Evolutionary conservation across 1,140 invertebrate species (phyloP).

Genomic region (Temnothorax nylanderi): DNA sequence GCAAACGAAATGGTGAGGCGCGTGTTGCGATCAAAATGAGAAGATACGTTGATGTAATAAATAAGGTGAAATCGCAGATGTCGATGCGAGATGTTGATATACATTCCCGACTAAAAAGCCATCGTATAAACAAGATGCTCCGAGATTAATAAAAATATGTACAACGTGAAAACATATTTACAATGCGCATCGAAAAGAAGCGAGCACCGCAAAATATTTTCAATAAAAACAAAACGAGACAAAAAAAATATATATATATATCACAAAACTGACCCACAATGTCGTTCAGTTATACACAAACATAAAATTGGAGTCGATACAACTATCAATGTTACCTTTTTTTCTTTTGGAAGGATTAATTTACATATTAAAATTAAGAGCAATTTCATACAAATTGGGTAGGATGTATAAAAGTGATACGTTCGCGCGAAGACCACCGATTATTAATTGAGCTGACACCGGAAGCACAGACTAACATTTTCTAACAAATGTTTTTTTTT

Average conservation of each 20-base stretch:
- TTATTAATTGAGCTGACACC: constrained; percentile 56
- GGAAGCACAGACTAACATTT: constrained; percentile 62
- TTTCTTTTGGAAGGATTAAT: background rate
- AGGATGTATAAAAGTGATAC: constrained; percentile 37
- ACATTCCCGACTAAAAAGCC: constrained; percentile 18
- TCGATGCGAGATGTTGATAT: constrained; percentile 5
- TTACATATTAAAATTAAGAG: constrained; percentile 36
- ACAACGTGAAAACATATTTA: constrained; percentile 71
- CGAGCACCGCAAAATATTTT: constrained; percentile 38
- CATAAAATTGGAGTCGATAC: constrained; percentile 11
- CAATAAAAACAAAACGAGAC: background rate
- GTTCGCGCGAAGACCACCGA: constrained; percentile 37
- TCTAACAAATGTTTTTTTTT: constrained; percentile 10
- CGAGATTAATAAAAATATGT: constrained; percentile 68
- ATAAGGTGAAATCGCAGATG: constrained; percentile 41
- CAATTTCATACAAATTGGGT: background rate
- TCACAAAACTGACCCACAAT: constrained; percentile 27
- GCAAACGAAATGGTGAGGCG: background rate
- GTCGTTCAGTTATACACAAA: constrained; percentile 17
- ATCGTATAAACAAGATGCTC: constrained; percentile 11
- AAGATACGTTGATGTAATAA: constrained; percentile 50
- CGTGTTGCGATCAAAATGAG: constrained; percentile 8
- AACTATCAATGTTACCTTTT: background rate
- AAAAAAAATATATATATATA: background rate
- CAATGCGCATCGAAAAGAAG: constrained; percentile 56